Evolutionary conservation across 2,113 vertebrate genomes (phyloP).

Genomic region (Tachycineta bicolor): DNA sequence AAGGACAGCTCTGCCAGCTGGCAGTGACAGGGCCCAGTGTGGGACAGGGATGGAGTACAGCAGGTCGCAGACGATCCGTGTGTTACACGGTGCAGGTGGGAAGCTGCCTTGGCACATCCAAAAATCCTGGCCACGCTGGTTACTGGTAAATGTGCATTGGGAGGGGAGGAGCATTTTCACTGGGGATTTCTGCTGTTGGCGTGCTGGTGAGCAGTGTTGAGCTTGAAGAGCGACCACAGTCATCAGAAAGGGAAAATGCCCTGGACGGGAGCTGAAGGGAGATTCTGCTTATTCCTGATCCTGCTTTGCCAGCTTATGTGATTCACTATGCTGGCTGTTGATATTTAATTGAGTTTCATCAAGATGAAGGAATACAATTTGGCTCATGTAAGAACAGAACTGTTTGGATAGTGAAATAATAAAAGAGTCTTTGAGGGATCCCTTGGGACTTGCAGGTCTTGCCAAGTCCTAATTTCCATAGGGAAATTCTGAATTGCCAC

Average conservation of each 20-base stretch:
- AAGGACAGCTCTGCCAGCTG: neutral
- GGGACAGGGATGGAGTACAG: accelerated
- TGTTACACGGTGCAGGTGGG: accelerated
- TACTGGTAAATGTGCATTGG: accelerated
- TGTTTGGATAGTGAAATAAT: neutral
- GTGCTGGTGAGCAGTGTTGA: neutral
- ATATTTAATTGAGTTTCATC: neutral
- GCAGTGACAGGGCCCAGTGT: neutral
- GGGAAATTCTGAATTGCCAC: neutral
- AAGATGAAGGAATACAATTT: neutral
- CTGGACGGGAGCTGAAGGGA: neutral
- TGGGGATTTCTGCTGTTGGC: accelerated
- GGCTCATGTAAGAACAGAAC: neutral
- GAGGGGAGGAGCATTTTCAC: accelerated
- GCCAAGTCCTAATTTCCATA: neutral
- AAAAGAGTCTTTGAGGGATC: neutral
- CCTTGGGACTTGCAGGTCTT: neutral
- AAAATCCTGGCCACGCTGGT: neutral
- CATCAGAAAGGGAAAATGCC: neutral
- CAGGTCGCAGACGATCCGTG: accelerated
- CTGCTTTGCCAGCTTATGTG: neutral
- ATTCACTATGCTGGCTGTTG: neutral
- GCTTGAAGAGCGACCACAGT: accelerated
- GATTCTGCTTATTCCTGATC: neutral
- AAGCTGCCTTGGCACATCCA: neutral